Evolutionary conservation across 1,140 invertebrate genomes (phyloP), one percentile per base, ranked within the genome.

Genomic region (Orchestia grillus): DNA sequence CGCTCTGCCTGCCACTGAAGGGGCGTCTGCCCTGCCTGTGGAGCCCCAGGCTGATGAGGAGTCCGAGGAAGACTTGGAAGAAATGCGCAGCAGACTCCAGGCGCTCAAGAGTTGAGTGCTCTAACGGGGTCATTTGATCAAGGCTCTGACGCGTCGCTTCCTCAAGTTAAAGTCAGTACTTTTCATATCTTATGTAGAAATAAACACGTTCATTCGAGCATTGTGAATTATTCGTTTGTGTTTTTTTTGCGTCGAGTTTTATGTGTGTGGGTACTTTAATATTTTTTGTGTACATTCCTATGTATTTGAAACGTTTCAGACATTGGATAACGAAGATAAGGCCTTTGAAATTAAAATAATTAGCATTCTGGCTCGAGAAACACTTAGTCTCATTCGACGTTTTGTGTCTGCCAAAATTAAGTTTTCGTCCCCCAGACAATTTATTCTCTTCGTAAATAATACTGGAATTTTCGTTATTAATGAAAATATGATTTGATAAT

Each of bases 1-100:
- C 95, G 97, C 97, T 40, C 97, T 98, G 53, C 97, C 97, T 41
- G 96, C 96, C 36, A 96, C 96, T 0, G 96, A 96, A 87, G 96
- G 96, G 36, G 97, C 96, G 0, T 95, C 87, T 42, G 95, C 95
- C 57, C 47, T 95, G 0, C 47, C 96, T 41, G 15, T 77, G 11
- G 96, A 77, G 41, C 43, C 96, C 62, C 43, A 45, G 44, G 43
- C 19, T 11, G 97, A 97, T 19, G 96, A 96, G 19, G 96, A 97
- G 43, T 96, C 96, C 0, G 97, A 97, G 95, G 97, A 97, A 95
- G 97, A 97, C 62, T 95, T 97, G 95, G 97, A 97, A 90, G 96
- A 97, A 53, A 97, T 97, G 97, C 96, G 97, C 91, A 96, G 96
- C 57, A 96, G 97, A 43, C 95, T 97, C 3, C 96, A 97, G 95